Base-by-base conservation (phyloP, 1,140 invertebrate genomes). In the Drosophila virilis region DNA sequence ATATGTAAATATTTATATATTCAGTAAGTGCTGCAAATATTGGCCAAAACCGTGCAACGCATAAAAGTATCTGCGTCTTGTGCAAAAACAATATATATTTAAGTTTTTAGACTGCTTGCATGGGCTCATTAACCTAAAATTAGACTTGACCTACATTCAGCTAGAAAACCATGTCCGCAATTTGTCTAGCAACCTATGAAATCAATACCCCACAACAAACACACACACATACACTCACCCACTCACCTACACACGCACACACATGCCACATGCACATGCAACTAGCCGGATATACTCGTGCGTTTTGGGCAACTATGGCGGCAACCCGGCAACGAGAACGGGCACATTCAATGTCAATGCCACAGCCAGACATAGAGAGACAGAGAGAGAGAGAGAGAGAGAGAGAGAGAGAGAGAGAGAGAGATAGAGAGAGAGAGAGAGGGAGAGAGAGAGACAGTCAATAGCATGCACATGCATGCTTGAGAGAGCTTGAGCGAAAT, bases 261-360 rank as follows among this genome's bases (percentile, higher is more conserved):
- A 28, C 28, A n/a, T 48, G n/a, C 33, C 46, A 59, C 37, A 66
- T 64, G 60, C 54, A 68, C 54, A 22, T 62, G 59, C 60, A 64
- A 12, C 32, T 46, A 9, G 22, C 22, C 22, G 22, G 22, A 28
- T 28, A 28, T 28, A 55, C n/a, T 38, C 37, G 45, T 59, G 74
- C 72, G 78, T 76, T 86, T 73, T 81, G 58, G 67, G 71, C 60
- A 58, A 50, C 74, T 54, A 70, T 58, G 52, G 57, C 66, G 52
- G 57, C 66, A 60, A 68, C 55, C 45, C 15, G 65, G 40, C 57
- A 67, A 67, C 8, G 45, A 67, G 32, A 38, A 13, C 57, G 46
- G n/a, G 43, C 54, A 17, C 42, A 17, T 65, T 67, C 82, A 86
- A 86, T 86, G 82, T 82, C 82, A 88, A 85, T 85, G 81, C 58